Evolutionary conservation across 1,140 invertebrate genomes (phyloP).

Genomic region (Proales similis): DNA sequence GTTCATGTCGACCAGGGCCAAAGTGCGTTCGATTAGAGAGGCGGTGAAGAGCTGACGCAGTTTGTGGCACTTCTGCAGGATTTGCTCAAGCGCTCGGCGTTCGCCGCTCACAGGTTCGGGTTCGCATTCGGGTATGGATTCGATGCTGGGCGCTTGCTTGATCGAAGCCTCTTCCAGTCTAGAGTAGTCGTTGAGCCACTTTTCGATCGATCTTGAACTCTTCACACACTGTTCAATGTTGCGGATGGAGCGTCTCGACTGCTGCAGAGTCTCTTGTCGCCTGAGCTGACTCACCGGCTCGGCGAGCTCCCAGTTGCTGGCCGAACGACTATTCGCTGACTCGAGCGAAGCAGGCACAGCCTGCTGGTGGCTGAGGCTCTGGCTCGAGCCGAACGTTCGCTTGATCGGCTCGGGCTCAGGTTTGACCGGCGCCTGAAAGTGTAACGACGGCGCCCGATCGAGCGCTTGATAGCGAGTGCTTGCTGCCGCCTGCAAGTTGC

Average conservation of each 20-base stretch:
- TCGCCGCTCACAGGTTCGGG: neutral
- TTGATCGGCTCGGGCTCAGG: no score
- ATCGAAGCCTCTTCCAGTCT: conserved; percentile 18
- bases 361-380: no score
- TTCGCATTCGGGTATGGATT: neutral
- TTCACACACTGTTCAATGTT: conserved; percentile 15
- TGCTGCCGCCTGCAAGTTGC: no score
- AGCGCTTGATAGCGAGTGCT: no score
- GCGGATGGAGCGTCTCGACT: conserved; percentile 26
- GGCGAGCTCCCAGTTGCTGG: no score
- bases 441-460: no score
- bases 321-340: no score
- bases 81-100: neutral
- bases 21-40: neutral
- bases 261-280: no score
- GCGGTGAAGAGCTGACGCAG: neutral
- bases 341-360: no score
- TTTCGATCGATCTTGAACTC: conserved; percentile 34
- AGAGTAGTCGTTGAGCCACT: conserved; percentile 29
- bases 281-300: no score
- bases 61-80: neutral
- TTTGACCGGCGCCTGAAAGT: no score
- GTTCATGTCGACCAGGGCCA: neutral
- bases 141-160: neutral
- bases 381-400: no score